phyloP scores from a whole-genome alignment of 2,797 vertebrate species.

The Mionectes olivaceus region DNA sequence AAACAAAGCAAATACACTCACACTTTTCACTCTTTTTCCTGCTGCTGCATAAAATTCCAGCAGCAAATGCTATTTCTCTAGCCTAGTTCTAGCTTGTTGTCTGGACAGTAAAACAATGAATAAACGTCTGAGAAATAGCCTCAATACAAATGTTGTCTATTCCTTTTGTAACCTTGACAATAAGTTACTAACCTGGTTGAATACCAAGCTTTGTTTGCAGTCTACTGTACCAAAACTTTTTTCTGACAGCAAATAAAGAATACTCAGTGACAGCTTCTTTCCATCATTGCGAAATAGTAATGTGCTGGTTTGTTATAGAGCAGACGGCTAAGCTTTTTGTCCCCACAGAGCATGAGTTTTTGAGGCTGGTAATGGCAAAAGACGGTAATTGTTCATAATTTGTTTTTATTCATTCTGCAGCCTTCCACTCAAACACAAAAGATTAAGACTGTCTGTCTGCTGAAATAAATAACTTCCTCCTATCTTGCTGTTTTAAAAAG shows the following conservation, averaged over 20 bases:
- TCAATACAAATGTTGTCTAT: constrained; percentile 4
- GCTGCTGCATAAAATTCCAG: neutral
- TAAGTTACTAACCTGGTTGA: constrained; percentile 41
- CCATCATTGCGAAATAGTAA: neutral
- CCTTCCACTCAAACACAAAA: neutral
- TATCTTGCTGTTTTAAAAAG: neutral
- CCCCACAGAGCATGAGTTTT: neutral
- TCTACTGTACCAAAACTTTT: constrained; percentile 6
- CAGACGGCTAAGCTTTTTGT: neutral
- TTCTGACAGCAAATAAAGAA: constrained; percentile 8
- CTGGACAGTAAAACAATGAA: constrained; percentile 50
- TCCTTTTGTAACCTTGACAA: constrained; percentile 52
- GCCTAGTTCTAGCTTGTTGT: neutral
- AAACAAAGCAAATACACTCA: neutral
- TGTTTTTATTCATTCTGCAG: constrained; percentile 29
- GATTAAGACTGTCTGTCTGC: neutral
- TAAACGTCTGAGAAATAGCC: constrained; percentile 31
- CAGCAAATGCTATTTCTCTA: neutral
- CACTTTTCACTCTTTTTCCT: neutral
- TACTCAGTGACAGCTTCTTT: constrained; percentile 25
- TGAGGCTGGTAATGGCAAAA: constrained; percentile 29
- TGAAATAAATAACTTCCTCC: neutral
- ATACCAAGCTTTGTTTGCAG: constrained; percentile 35
- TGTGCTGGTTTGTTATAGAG: neutral
- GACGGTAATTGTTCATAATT: constrained; percentile 15